Evolutionary conservation across 2,113 vertebrate genomes (phyloP), one percentile per base, ranked within the genome.

Genomic region (Corythornis cristatus): DNA sequence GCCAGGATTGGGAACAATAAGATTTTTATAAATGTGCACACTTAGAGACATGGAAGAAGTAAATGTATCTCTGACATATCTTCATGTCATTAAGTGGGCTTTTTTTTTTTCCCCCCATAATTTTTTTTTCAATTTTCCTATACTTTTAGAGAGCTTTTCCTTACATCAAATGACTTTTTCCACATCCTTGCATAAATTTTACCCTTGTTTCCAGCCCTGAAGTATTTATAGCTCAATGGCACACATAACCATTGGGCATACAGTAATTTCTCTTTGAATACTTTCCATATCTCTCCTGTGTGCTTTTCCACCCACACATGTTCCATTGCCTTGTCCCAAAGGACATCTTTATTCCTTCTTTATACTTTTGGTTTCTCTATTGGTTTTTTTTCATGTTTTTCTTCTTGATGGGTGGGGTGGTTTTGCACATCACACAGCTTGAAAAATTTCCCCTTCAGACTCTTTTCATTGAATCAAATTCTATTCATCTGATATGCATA

Each of bases 251-350:
- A 93, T 90, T 95, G 89, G 88, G 89, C 92, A 93, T 91, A 81
- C 66, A 72, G 79, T 91, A 96, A 95, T 96, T 96, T 94, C 82
- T 95, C 89, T 93, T 91, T 95, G 89, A 95, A 94, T 93, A 88
- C 56, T 95, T 96, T 84, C 86, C 84, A 54, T 90, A 83, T 90
- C 82, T 91, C 88, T 95, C 88, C 85, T 68, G 78, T 88, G 93
- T 86, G 94, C 80, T 93, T 95, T 93, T 95, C 91, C 91, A 91
- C 94, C 93, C 83, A 93, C 85, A 81, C 61, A 0, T 72, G 89
- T 96, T 96, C 93, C 83, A 80, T 40, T 92, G 82, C 73, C 65
- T 89, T 83, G 83, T 95, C 89, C 94, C 70, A 1, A 87, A 94
- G 85, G 96, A 84, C 75, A 79, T 67, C 91, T 93, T 93, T 93